Evolutionary conservation across 2,888 invertebrate species (phyloP), one percentile per base, ranked within the genome.

Genomic region (Scaptomyza cyrtandrae): DNA sequence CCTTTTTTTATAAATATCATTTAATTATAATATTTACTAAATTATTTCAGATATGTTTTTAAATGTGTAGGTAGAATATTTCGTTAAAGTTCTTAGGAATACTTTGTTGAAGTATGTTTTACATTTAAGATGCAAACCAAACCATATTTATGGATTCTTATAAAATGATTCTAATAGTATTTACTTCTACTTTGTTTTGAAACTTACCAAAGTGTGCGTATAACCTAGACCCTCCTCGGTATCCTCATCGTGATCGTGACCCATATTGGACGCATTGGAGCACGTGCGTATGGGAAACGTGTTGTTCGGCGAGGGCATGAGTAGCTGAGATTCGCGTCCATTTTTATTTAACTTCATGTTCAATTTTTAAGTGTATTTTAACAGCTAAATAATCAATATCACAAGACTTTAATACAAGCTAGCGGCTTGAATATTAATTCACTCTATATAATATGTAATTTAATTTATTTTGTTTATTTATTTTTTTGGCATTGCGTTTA

Each of bases 151-250:
- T 27, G 29, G 33, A n/a, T 33, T 33, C 33, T 10, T 10, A 10
- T 24, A 33, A 10, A 6, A 10, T 33, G 10, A 33, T 33, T 33
- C 3, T 33, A 0, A 10, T 33, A 10, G 9, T 33, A 2, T 16
- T 9, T 16, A 14, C 9, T 41, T 41, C 6, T 9, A 14, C 10
- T 1, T 35, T 5, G 2, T 16, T 16, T 14, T 13, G 19, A 19
- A 2, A 88, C 90, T 90, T 65, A 90, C 90, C 82, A 91, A 80
- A 3, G 91, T 91, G 64, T 91, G 91, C 6, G 89, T 89, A 49
- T 90, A 91, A 58, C 91, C 91, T 33, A 91, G 78, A 3, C 90
- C 92, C 41, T 82, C 90, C 33, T 91, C 91, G n/a, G 75, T 75
- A 10, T 81, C 79, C 16, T 86, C 86, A 3, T 71, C 65, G 53